Evolutionary conservation across 2,113 vertebrate genomes (phyloP).

Genomic region (Pogonocichla stellata): DNA sequence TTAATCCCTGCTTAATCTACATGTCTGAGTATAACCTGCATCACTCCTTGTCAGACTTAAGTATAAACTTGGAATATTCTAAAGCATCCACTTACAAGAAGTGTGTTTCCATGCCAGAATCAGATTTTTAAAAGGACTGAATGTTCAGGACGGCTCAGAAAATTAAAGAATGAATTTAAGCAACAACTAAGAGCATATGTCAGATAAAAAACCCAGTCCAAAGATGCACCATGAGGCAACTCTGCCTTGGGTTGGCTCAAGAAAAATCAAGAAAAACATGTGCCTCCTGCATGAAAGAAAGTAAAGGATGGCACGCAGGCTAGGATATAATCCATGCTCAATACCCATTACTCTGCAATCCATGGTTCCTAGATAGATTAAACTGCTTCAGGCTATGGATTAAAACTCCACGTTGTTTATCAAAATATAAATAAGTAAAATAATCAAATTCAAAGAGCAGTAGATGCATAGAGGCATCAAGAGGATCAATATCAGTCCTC

Average conservation of each 20-base stretch:
- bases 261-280: not conserved
- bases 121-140: not conserved
- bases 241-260: not conserved
- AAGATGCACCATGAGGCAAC: not conserved
- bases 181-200: not conserved
- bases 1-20: not conserved
- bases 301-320: not conserved
- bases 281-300: not conserved
- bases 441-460: not conserved
- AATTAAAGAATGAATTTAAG: not conserved
- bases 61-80: not conserved
- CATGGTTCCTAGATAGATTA: not conserved
- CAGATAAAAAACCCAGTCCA: not conserved
- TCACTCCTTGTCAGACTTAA: not conserved
- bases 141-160: not conserved
- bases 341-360: not conserved
- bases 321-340: not conserved
- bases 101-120: not conserved
- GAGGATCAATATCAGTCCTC: not conserved
- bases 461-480: not conserved
- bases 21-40: not conserved
- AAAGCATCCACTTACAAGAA: not conserved
- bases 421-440: not conserved
- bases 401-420: not conserved
- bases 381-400: not conserved